A percentile compares a stretch with the other conserved stretches of the same genome.
phyloP scores from a whole-genome alignment of 1,140 invertebrate genomes.

The Dreissena rostriformis region DNA sequence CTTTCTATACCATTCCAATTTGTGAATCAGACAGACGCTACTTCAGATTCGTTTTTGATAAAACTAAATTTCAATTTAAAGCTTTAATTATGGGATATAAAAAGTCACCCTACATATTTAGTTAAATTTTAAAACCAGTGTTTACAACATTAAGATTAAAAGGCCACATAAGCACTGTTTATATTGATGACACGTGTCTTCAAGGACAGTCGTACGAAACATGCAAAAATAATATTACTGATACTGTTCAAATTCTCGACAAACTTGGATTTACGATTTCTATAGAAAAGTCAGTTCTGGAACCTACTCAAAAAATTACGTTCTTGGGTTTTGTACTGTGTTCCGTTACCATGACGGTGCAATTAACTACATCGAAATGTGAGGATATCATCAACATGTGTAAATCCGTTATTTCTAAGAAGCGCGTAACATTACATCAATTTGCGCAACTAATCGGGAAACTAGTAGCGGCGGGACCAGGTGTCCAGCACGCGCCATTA shows the following conservation, averaged over 20 bases:
- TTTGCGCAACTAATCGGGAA: conserved; percentile 12
- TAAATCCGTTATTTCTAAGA: background rate
- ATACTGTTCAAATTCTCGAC: conserved; percentile 14
- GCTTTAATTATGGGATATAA: conserved; percentile 38
- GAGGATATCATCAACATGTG: conserved; percentile 4
- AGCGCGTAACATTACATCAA: background rate
- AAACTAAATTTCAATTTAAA: conserved; percentile 31
- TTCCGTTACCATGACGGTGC: conserved; percentile 10
- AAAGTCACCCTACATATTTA: conserved; percentile 2
- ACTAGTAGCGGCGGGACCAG: background rate
- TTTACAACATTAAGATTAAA: conserved; percentile 4
- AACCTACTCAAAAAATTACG: background rate
- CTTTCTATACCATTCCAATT: background rate
- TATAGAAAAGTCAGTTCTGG: conserved; percentile 10
- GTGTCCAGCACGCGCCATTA: background rate
- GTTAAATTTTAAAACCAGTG: conserved; percentile 32
- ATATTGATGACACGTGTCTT: conserved; percentile 29
- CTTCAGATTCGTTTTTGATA: conserved; percentile 18
- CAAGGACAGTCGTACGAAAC: background rate
- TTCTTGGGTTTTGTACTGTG: conserved; percentile 4
- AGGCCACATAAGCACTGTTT: conserved; percentile 15
- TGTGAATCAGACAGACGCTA: conserved; percentile 6
- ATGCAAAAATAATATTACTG: background rate
- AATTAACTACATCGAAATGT: background rate
- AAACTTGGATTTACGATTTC: background rate